Conservation (phyloP, 2,797 vertebrate species). For the Cossypha heuglini region DNA sequence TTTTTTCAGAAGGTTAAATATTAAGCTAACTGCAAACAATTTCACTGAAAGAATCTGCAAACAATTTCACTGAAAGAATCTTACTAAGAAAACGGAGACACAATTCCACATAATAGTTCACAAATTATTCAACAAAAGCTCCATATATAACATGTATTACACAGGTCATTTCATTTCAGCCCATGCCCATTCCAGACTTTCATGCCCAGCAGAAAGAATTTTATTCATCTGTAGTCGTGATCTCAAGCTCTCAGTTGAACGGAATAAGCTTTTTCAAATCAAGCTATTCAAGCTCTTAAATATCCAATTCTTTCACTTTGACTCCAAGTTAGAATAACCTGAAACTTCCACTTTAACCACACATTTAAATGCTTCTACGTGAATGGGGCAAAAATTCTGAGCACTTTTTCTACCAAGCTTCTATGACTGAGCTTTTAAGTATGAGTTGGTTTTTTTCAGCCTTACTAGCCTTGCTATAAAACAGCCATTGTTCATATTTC, state of each 20-base stretch:
- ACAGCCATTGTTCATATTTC: constrained; percentile 21
- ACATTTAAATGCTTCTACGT: not conserved
- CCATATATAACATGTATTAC: fast-evolving
- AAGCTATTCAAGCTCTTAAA: not conserved
- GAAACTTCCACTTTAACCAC: not conserved
- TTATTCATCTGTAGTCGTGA: not conserved
- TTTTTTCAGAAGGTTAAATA: not conserved
- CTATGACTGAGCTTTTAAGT: not conserved
- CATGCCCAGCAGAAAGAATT: not conserved
- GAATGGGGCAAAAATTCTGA: not conserved
- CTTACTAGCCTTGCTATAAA: not conserved
- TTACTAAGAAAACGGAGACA: not conserved
- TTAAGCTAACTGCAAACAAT: not conserved
- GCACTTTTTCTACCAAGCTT: not conserved
- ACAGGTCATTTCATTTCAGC: not conserved
- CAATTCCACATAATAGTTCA: not conserved
- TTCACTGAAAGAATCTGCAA: not conserved
- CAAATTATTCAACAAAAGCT: not conserved
- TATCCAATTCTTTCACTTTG: not conserved
- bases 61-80: not conserved
- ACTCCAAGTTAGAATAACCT: not conserved
- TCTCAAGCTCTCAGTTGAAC: fast-evolving
- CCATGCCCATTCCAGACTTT: not conserved
- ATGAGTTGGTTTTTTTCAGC: not conserved
- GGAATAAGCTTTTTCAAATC: not conserved